Evolutionary conservation across 64 coral and sea anemone species (phyloP).

Genomic region (Pachyseris speciosa): DNA sequence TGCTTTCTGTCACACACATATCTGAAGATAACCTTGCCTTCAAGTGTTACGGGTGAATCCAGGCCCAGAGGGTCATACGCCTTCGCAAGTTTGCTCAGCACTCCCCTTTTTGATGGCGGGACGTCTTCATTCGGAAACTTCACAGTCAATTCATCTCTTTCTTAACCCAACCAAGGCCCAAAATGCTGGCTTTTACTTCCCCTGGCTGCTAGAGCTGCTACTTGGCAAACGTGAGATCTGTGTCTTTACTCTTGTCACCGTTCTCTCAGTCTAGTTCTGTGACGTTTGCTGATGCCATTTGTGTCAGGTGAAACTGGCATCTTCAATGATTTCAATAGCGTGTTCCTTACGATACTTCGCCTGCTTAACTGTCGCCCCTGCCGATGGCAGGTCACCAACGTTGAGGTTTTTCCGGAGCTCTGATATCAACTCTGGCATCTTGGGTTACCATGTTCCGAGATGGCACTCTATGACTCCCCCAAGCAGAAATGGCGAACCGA

Average conservation of each 20-base stretch:
- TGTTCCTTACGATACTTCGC: background rate
- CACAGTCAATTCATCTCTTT: slow-evolving; percentile 15
- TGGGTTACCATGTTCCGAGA: background rate
- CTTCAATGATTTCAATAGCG: background rate
- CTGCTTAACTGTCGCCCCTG: background rate
- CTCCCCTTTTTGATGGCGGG: slow-evolving; percentile 40
- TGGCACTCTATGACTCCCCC: background rate
- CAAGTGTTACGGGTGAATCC: background rate
- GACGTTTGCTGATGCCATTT: slow-evolving; percentile 28
- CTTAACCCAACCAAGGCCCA: slow-evolving; percentile 32
- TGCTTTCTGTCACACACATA: background rate
- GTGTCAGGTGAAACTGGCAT: slow-evolving; percentile 20
- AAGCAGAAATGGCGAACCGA: slow-evolving; percentile 7
- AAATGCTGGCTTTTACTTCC: background rate
- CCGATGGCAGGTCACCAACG: background rate
- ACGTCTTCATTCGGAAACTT: background rate
- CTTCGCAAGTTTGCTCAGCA: slow-evolving; percentile 24
- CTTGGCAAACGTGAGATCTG: slow-evolving; percentile 8
- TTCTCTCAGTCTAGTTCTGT: background rate
- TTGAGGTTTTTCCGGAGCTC: background rate
- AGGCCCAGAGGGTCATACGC: slow-evolving; percentile 25
- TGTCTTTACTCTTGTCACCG: background rate
- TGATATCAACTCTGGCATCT: background rate
- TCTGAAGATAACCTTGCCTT: background rate
- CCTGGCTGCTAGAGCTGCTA: slow-evolving; percentile 29